These are phyloP conservation scores for Papilio aristodemus DNA, from an alignment of 1,140 invertebrate genomes.

Conservation along the genomic window DNA sequence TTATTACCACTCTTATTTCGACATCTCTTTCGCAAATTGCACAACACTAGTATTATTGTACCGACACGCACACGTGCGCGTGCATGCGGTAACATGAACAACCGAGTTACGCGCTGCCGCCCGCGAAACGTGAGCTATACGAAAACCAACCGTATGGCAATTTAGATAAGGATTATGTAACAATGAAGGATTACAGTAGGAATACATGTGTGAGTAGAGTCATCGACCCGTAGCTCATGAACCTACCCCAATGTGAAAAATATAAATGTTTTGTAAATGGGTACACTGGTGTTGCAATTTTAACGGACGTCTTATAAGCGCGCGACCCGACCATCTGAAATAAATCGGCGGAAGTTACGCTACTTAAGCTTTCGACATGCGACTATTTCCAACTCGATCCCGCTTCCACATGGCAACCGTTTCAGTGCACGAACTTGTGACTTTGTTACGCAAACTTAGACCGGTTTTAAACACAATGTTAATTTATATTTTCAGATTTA, in stretches of 20 bases:
- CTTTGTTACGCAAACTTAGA: neutral
- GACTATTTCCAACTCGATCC: neutral
- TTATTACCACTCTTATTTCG: constrained; percentile 50
- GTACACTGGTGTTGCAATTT: constrained; percentile 48
- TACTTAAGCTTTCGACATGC: constrained; percentile 8
- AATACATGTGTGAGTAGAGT: constrained; percentile 51
- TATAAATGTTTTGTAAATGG: constrained; percentile 55
- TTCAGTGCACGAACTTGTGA: neutral
- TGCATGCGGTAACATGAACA: constrained; percentile 58
- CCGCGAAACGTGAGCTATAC: neutral
- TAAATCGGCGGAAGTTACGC: constrained; percentile 25
- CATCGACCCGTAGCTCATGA: constrained; percentile 68
- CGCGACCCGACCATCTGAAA: constrained; percentile 5
- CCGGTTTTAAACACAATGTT: neutral
- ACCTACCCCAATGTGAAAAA: constrained; percentile 76
- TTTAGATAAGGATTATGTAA: constrained; percentile 35
- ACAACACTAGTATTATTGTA: constrained; percentile 66
- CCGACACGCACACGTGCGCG: constrained; percentile 52
- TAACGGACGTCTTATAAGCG: neutral
- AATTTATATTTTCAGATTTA: neutral
- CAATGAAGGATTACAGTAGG: constrained; percentile 30
- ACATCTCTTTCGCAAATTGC: constrained; percentile 58
- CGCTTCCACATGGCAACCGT: neutral
- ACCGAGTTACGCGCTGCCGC: constrained; percentile 43
- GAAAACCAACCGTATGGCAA: constrained; percentile 41